A percentile compares a stretch with the other conserved stretches of the same genome.
Evolutionary conservation across 1,140 invertebrate species (phyloP).

Genomic region (Euwallacea similis): DNA sequence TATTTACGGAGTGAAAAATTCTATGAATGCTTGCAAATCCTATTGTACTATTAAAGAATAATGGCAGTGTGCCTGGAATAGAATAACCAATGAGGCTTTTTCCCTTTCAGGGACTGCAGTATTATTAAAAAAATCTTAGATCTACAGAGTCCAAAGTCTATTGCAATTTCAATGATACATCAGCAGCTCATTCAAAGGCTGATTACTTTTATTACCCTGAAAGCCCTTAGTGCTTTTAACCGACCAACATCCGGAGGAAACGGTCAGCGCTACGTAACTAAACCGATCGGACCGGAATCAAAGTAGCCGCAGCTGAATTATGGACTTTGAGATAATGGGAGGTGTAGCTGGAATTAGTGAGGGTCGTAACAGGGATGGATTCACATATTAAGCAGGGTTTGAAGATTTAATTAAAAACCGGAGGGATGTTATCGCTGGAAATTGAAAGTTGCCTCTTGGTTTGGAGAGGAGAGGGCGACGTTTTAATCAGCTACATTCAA

Average conservation of each 20-base stretch:
- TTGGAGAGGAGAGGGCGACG: too few relatives aligned
- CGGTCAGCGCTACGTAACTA: constrained; percentile 32
- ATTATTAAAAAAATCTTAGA: background rate
- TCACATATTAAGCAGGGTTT: constrained; percentile 8
- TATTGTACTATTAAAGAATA: constrained; percentile 27
- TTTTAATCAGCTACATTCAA: too few relatives aligned
- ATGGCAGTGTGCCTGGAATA: constrained; percentile 20
- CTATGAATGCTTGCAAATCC: constrained; percentile 28
- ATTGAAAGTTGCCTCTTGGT: constrained; percentile 8
- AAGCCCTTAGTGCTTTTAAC: constrained; percentile 15
- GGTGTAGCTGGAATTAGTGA: constrained; percentile 20
- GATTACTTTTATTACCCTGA: constrained; percentile 1
- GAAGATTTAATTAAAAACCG: constrained; percentile 21
- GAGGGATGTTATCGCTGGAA: constrained; percentile 8
- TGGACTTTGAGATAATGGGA: constrained; percentile 27
- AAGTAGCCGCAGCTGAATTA: constrained; percentile 35
- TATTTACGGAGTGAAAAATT: constrained; percentile 33
- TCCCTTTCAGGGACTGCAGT: constrained; percentile 8
- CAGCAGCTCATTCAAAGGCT: background rate
- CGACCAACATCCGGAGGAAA: constrained; percentile 32
- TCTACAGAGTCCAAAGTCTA: background rate
- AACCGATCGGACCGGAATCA: constrained; percentile 33
- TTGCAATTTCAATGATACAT: background rate
- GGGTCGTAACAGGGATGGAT: constrained; percentile 7
- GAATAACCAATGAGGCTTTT: constrained; percentile 26